These are phyloP conservation scores for Pluvianellus socialis DNA, from an alignment of 2,113 vertebrate species.

Conservation along the genomic window DNA sequence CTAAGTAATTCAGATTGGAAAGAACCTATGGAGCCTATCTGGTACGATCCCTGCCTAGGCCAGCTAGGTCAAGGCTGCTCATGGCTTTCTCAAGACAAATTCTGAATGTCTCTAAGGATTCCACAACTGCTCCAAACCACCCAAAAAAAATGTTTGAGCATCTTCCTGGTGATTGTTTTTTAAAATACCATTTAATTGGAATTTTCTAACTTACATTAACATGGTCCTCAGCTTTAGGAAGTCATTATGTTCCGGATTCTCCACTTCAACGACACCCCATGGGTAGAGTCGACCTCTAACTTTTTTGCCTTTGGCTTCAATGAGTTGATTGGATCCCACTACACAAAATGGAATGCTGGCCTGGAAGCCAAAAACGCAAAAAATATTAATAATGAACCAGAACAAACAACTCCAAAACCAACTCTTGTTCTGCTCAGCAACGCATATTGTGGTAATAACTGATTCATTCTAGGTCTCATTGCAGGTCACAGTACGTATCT, in stretches of 20 bases:
- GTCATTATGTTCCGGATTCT: slow-evolving; percentile 98
- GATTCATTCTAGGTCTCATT: neutral
- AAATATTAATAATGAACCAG: neutral
- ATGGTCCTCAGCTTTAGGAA: slow-evolving; percentile 98
- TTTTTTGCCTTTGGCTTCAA: slow-evolving; percentile 99
- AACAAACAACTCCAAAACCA: neutral
- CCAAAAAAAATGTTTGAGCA: neutral
- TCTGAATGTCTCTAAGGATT: neutral
- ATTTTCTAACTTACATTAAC: slow-evolving; percentile 87
- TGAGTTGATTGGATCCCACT: slow-evolving; percentile 97
- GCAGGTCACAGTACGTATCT: neutral
- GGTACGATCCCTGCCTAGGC: neutral
- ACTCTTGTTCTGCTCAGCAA: neutral
- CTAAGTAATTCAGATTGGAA: neutral
- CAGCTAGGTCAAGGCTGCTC: neutral
- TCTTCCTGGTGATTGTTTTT: neutral
- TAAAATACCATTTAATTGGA: neutral
- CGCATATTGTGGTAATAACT: neutral
- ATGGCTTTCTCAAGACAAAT: neutral
- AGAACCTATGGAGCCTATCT: neutral
- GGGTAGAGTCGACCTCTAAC: slow-evolving; percentile 96
- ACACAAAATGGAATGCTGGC: slow-evolving; percentile 97
- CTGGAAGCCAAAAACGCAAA: slow-evolving; percentile 67
- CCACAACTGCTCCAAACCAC: neutral
- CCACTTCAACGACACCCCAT: slow-evolving; percentile 98